Base-by-base conservation (phyloP, 2,888 invertebrate species). In the Merodon equestris region DNA sequence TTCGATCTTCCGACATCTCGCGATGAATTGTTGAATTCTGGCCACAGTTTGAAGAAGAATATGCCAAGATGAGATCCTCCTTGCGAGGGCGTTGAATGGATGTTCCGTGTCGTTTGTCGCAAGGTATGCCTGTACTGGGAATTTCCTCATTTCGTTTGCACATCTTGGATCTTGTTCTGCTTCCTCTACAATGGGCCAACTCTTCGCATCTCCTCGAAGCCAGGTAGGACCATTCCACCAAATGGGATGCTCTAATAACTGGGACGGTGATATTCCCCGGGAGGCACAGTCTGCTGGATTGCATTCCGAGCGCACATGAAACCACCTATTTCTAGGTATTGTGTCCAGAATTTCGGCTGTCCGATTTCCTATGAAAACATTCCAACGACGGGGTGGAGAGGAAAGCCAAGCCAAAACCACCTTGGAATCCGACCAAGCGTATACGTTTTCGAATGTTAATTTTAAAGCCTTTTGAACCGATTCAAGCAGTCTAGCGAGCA, bases 201-300 rank as follows among this genome's bases (percentile, higher is more conserved):
- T n/a, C n/a, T n/a, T n/a, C n/a, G n/a, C n/a, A n/a, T n/a, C n/a
- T n/a, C n/a, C n/a, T 42, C 40, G 4, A 4, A 54, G 19, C n/a
- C 57, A 42, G 14, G 15, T 1, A 15, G 60, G 60, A n/a, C 60
- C 48, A 1, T 17, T 45, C 60, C 36, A 60, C 48, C 48, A 61
- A 17, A 61, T 18, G 1, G n/a, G 36, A 7, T 34, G 40, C 0
- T 27, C 47, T 0, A 12, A 5, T 4, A 40, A 19, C 7, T 51
- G 18, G 0, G n/a, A 48, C 9, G 42, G 45, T 34, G 34, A 9
- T 51, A 51, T 51, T 2, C 40, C 40, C 2, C 10, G 40, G 9
- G 40, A 40, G 3, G 38, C 17, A n/a, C 53, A 53, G 4, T 51
- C 34, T 0, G 9, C 15, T 0, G 50, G 34, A 27, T 50, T 51